Conservation (phyloP, 2,113 vertebrate species). For the Cynocephalus volans region DNA sequence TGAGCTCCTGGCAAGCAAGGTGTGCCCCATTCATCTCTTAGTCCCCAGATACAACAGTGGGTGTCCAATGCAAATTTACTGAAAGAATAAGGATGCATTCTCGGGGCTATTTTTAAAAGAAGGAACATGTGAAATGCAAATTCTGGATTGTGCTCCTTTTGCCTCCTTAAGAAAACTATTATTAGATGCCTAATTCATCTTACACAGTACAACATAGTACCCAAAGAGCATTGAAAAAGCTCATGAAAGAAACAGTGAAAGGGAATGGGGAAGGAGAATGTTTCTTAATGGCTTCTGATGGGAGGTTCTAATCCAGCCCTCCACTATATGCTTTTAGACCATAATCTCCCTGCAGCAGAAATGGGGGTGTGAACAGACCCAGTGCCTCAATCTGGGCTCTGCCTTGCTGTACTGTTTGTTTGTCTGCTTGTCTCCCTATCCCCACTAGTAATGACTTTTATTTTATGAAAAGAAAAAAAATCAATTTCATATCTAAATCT, state of each 20-base stretch:
- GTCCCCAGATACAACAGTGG: neutral
- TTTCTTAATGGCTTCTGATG: slow-evolving; percentile 5
- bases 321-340: neutral
- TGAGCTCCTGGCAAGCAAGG: neutral
- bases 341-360: neutral
- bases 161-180: slow-evolving; percentile 78
- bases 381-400: neutral
- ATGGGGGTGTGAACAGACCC: neutral
- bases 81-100: slow-evolving; percentile 66
- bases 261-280: neutral
- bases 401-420: neutral
- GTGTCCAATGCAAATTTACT: slow-evolving; percentile 26
- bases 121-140: slow-evolving; percentile 74
- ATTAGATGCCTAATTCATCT: slow-evolving; percentile 71
- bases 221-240: slow-evolving; percentile 43
- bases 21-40: slow-evolving; percentile 56
- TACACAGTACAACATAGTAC: slow-evolving; percentile 64
- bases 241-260: slow-evolving; percentile 59
- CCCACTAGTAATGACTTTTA: neutral
- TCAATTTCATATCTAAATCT: slow-evolving; percentile 17
- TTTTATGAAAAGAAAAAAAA: neutral
- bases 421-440: neutral
- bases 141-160: slow-evolving; percentile 64
- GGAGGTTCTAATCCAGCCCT: neutral
- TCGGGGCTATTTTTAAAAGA: slow-evolving; percentile 72